phyloP scores from a whole-genome alignment of 2,797 vertebrate genomes.

The Oryzias dopingdopingensis region DNA sequence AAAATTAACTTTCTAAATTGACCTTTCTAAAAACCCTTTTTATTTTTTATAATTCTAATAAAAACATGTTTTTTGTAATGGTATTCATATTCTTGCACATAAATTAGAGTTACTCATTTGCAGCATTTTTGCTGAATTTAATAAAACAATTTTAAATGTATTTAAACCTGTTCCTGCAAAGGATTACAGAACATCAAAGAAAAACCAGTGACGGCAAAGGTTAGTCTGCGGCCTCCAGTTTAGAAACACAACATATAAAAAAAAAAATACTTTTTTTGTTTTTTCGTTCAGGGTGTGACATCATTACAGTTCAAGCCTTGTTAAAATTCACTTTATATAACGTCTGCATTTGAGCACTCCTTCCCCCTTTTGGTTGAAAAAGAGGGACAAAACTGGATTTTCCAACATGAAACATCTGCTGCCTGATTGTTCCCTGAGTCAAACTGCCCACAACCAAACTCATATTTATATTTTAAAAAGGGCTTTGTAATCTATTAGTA shows the following conservation, averaged over 20 bases:
- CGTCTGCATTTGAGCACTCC: slow-evolving; percentile 22
- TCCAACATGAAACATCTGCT: slow-evolving; percentile 74
- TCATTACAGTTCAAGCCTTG: slow-evolving; percentile 9
- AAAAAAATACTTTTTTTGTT: slow-evolving; percentile 1
- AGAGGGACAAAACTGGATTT: slow-evolving; percentile 31
- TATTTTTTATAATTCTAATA: too few species aligned
- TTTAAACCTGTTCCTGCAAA: too few species aligned
- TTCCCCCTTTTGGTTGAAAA: slow-evolving; percentile 19
- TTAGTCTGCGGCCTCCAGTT: slow-evolving; percentile 6
- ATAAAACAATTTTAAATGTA: too few species aligned
- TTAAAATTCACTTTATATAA: slow-evolving; percentile 20
- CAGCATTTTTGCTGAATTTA: too few species aligned
- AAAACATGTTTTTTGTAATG: too few species aligned
- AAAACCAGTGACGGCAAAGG: slow-evolving; percentile 1
- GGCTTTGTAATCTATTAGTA: slow-evolving; percentile 63
- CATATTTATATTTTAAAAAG: slow-evolving; percentile 54
- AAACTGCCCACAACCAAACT: slow-evolving; percentile 64
- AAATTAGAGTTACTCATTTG: too few species aligned
- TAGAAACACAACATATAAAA: background rate
- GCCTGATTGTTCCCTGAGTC: slow-evolving; percentile 68
- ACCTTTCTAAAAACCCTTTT: too few species aligned
- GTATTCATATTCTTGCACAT: too few species aligned
- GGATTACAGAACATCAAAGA: background rate
- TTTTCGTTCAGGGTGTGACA: slow-evolving; percentile 12
- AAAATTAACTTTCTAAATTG: too few species aligned